Base-by-base conservation (phyloP, 2,113 vertebrate genomes). In the Dermatemys mawii region DNA sequence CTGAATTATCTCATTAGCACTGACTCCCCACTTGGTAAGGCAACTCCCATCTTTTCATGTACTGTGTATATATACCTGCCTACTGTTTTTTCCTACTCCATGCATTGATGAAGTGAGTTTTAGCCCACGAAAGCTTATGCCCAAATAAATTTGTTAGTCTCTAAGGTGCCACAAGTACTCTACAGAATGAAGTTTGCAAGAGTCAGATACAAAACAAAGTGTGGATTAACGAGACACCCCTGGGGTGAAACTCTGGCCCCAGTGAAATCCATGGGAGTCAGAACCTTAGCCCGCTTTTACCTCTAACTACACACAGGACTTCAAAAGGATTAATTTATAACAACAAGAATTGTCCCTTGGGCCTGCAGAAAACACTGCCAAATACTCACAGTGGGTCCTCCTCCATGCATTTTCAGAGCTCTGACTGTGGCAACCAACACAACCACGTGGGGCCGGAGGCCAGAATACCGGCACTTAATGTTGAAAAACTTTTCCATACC, bases 401-500 rank as follows among this genome's bases (percentile, higher is more conserved):
- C 99, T 41, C 99, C 99, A 0, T 99, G 99, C 99, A 99, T 99
- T 97, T 99, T 99, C 79, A 99, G 98, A 78, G 99, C 99, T 93
- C 99, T 97, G 79, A 99, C 98, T 0, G 99, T 99, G 85, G 99
- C 99, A 50, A 99, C 99, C 90, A 99, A 97, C 87, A 99, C 99
- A 87, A 99, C 99, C 88, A 99, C 99, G 0, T 99, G 99, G 41
- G 99, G 99, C 83, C 98, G 98, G 90, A 99, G 98, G 60, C 99
- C 99, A 0, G 99, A 99, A 91, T 98, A 99, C 35, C 99, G 99
- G 94, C 99, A 99, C 95, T 99, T 99, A 95, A 99, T 99, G 96
- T 99, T 98, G 81, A 99, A 99, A 97, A 99, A 99, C 94, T 99
- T 99, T 94, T 99, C 99, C 99, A 99, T 99, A 87, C 99, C 99